Percentiles rank a stretch among this genome's conserved stretches.
Conservation (phyloP, 2,113 vertebrate species). For the Zosterops borbonicus region DNA sequence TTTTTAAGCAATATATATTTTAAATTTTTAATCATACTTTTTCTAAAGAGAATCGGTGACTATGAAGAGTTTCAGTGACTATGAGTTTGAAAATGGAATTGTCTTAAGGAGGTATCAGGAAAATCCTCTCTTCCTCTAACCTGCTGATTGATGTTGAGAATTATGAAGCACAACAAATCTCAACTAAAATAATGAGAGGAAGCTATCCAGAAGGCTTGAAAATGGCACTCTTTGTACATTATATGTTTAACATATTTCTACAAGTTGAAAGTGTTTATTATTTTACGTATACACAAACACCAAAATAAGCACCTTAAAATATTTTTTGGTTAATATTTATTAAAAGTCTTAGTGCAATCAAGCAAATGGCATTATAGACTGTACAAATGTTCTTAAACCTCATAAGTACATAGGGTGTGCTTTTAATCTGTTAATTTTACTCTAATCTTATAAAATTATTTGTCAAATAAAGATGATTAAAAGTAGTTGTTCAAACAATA, state of each 20-base stretch:
- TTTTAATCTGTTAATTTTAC: not conserved
- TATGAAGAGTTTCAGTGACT: not conserved
- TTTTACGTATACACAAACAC: not conserved
- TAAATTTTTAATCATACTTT: not conserved
- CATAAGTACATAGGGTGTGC: not conserved
- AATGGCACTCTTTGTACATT: not conserved
- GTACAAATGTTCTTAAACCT: not conserved
- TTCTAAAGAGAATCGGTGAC: not conserved
- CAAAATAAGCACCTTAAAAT: not conserved
- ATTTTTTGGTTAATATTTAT: not conserved
- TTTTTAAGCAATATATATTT: not conserved
- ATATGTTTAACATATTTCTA: not conserved
- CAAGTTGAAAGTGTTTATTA: not conserved
- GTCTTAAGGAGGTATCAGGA: not conserved
- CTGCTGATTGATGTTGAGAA: not conserved
- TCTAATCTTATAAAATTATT: not conserved
- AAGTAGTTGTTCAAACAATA: not conserved
- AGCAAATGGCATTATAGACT: not conserved
- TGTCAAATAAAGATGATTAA: not conserved
- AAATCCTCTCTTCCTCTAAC: not conserved
- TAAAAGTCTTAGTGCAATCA: not conserved
- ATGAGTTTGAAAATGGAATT: not conserved
- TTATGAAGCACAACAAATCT: not conserved
- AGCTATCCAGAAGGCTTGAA: not conserved
- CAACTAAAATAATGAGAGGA: not conserved